Evolutionary conservation across 2,113 vertebrate species (phyloP).

Genomic region (Phalacrocorax pelagicus): DNA sequence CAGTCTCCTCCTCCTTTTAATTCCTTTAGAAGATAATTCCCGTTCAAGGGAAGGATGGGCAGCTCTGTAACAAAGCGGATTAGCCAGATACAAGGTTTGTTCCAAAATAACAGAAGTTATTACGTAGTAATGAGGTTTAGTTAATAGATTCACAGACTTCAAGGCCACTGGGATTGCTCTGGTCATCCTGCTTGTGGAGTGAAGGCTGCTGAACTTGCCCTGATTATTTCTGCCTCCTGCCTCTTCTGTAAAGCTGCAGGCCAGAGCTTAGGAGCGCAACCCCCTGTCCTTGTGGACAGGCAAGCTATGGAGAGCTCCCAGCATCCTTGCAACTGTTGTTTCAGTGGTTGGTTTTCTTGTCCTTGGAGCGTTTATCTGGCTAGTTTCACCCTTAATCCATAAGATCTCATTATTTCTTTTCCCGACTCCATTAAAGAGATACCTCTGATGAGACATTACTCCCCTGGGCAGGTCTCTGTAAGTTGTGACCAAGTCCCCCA

Average conservation of each 20-base stretch:
- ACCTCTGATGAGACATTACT: background rate
- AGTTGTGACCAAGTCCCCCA: background rate
- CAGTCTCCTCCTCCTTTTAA: conserved; percentile 47
- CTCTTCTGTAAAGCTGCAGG: background rate
- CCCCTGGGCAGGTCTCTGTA: background rate
- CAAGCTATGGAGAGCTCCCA: background rate
- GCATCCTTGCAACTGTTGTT: background rate
- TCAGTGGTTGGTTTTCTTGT: background rate
- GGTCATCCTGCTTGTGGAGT: background rate
- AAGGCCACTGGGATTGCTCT: background rate
- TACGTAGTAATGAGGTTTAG: conserved; percentile 55
- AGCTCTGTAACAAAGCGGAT: conserved; percentile 57
- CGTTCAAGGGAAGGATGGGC: conserved; percentile 38
- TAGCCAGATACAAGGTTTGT: conserved; percentile 55
- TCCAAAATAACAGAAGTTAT: conserved; percentile 61
- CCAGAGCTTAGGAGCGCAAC: accelerated
- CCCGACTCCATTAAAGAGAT: background rate
- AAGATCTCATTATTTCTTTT: conserved; percentile 28
- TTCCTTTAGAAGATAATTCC: conserved; percentile 63
- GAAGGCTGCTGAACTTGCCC: background rate
- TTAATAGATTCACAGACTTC: background rate
- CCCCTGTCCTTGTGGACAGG: background rate
- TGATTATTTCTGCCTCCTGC: background rate
- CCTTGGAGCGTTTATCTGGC: background rate
- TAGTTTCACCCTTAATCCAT: conserved; percentile 22